These are phyloP conservation scores for Allobates femoralis DNA, from an alignment of 2,797 vertebrate species.

Conservation along the genomic window DNA sequence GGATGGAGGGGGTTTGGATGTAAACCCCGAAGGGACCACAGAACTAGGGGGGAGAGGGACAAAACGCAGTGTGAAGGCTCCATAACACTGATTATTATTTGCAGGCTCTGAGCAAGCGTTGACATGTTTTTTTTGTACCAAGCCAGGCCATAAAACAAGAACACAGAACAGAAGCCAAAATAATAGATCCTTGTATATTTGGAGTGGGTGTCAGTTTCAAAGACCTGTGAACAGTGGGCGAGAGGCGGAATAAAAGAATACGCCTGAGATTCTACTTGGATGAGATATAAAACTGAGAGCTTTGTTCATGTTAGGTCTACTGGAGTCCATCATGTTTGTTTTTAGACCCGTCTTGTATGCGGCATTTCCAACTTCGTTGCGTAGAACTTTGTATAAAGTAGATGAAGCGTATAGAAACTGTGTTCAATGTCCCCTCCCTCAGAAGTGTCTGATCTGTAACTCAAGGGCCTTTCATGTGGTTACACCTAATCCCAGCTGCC, in stretches of 20 bases:
- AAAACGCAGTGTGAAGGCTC: too few species aligned
- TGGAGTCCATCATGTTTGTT: neutral
- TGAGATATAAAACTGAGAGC: conserved; percentile 18
- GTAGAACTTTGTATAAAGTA: neutral
- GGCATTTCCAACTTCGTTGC: neutral
- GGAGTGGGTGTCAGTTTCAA: conserved; percentile 45
- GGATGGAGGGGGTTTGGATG: too few species aligned
- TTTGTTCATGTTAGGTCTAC: conserved; percentile 3
- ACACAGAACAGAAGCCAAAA: neutral
- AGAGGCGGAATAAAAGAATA: conserved; percentile 16
- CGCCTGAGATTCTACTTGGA: conserved; percentile 23
- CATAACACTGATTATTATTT: neutral
- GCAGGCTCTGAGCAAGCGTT: neutral
- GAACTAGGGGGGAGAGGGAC: too few species aligned
- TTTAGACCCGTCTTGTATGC: neutral
- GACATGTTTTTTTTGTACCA: conserved; percentile 7
- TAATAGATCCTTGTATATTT: conserved; percentile 27
- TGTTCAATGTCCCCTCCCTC: neutral
- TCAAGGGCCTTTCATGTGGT: conserved; percentile 1
- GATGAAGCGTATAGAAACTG: neutral
- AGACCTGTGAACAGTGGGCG: conserved; percentile 35
- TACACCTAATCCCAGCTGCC: neutral
- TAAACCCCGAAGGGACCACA: too few species aligned
- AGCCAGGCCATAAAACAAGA: conserved; percentile 26
- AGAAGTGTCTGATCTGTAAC: neutral